These are phyloP conservation scores for Lycia hirtaria DNA, from an alignment of 2,888 invertebrate species.

Conservation along the genomic window DNA sequence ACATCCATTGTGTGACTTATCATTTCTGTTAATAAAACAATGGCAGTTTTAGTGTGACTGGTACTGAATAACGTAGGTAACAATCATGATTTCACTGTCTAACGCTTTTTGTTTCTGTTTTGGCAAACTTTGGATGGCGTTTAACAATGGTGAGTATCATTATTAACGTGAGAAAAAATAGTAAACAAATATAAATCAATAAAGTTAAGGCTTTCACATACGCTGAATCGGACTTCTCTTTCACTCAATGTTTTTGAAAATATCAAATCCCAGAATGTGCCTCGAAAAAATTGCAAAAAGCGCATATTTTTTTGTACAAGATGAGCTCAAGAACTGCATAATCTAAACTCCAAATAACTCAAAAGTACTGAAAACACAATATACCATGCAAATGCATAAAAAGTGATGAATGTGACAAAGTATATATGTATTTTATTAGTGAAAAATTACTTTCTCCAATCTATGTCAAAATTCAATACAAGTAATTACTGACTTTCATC, in stretches of 20 bases:
- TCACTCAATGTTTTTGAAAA: too few relatives aligned
- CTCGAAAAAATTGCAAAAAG: too few relatives aligned
- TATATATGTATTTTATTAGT: neutral
- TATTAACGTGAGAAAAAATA: constrained; percentile 23
- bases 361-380: too few relatives aligned
- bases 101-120: constrained; percentile 63
- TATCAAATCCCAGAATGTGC: too few relatives aligned
- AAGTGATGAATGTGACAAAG: neutral
- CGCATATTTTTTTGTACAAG: too few relatives aligned
- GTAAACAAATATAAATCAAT: constrained; percentile 3
- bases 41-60: constrained; percentile 49
- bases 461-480: constrained; percentile 58
- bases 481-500: constrained; percentile 72
- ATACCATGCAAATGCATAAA: too few relatives aligned
- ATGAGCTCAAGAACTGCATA: too few relatives aligned
- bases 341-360: too few relatives aligned
- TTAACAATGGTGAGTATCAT: constrained; percentile 65
- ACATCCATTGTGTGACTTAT: constrained; percentile 59
- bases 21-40: constrained; percentile 54
- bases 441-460: constrained; percentile 51
- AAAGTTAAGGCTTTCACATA: too few relatives aligned
- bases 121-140: constrained; percentile 64
- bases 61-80: constrained; percentile 45
- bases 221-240: too few relatives aligned
- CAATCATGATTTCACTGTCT: constrained; percentile 55